Evolutionary conservation across 2,888 invertebrate species (phyloP), one percentile per base, ranked within the genome.

Genomic region (Julus scanicus): DNA sequence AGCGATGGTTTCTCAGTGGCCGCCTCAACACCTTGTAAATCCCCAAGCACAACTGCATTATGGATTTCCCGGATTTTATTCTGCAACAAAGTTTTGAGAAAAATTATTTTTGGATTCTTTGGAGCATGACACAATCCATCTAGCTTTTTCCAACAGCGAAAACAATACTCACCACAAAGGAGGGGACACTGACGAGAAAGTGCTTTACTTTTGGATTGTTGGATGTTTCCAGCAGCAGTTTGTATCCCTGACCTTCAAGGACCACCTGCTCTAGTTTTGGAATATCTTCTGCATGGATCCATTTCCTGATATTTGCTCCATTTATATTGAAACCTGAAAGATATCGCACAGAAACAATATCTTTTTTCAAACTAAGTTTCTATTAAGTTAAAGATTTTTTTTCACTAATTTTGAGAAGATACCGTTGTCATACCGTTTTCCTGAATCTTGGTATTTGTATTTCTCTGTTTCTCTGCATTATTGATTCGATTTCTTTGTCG

Each of bases 281-380:
- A 92, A 98, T 94, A 92, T 98, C 97, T 92, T 96, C 95, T 92
- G 98, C 97, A 92, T 98, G 97, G 91, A 98, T 97, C 98, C 98
- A 98, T 93, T 98, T 98, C 90, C 98, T 94, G 90, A 98, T 97
- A 91, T 97, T 97, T 90, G 97, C 96, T 89, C 96, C 94, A 91
- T 95, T 96, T 91, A 97, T 95, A 91, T 95, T 95, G 92, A 96
- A 93, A 92, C 94, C 96, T 96, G 17, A 11, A 6, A 1, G 63
- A 63, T 5, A 5, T 49, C 37, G 17, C 11, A 20, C 17, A 80
- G 17, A 80, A 1, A 11, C 1, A 17, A 80, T 80, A 80, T 80
- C 37, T 11, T 80, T 29, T 80, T 80, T 17, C 9, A 80, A 11
- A 15, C 17, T 80, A 15, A 29, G 37, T 48, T 9, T 49, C 49